Evolutionary conservation across 2,113 vertebrate genomes (phyloP), one percentile per base, ranked within the genome.

Genomic region (Anoplopoma fimbria): DNA sequence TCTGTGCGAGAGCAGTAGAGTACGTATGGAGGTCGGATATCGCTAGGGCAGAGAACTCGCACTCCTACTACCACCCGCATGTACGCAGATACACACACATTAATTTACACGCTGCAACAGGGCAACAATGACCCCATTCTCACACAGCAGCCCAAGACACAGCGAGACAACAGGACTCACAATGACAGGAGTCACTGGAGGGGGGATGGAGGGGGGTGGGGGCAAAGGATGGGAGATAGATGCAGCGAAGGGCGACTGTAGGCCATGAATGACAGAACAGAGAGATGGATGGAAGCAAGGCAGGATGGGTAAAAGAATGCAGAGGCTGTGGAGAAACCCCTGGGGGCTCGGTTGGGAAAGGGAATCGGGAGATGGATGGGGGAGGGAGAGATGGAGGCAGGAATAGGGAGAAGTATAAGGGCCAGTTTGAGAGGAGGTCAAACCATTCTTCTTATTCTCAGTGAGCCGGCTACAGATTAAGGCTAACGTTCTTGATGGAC

Each of bases 121-220:
- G 79, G 80, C 90, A 94, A 95, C 94, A 96, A 96, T 94, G 93
- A 92, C 90, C 92, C 90, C 91, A 95, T 95, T 95, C 93, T 95
- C 76, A 87, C 92, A 93, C 79, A 89, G 84, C 84, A 92, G 87
- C 87, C 81, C 75, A 89, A 94, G 94, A 95, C 91, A 88, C 91
- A 89, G 86, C 63, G 70, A 90, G 64, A 89, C 91, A 88, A 87
- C 82, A 67, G 64, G 82, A 61, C 87, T 87, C 78, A 94, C 93
- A 94, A 94, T 91, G 91, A 90, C 92, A 92, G 89, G 84, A 93
- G 92, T 92, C 92, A 90, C 87, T 88, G 81, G 68, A 62, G 68
- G 69, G 84, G 75, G 63, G 51, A 34, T 23, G 72, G 70, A 49
- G 57, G 53, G 60, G 58, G 76, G 57, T n/a, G 60, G 58, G 76